Evolutionary conservation across 1,140 invertebrate genomes (phyloP), one percentile per base, ranked within the genome.

Genomic region (Plodia interpunctella): DNA sequence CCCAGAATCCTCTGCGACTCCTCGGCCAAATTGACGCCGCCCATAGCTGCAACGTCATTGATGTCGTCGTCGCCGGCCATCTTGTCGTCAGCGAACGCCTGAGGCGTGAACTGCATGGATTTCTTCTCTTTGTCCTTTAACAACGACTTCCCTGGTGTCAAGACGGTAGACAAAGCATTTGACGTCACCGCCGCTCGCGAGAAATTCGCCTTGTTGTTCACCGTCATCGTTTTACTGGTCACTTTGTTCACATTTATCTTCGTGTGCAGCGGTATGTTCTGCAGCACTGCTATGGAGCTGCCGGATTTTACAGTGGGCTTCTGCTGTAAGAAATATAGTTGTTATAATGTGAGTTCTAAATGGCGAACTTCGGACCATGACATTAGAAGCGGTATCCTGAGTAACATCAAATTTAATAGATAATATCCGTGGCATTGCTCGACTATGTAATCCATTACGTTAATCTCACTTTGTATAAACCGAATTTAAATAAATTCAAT

Each of bases 1-100:
- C 97, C 97, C 25, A 99, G 91, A 76, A 99, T 99, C 87, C 96
- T 94, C 81, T 98, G 97, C 55, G 95, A 96, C 90, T 99, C 98
- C 90, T 99, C 98, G 1, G 96, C 95, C 69, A 99, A 91, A 90
- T 99, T 99, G n/a, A 99, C 98, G 21, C 98, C 98, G 71, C 98
- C 98, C 98, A 99, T 99, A 5, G 98, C 98, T 19, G 98, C 98
- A 0, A 99, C 98, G 92, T 99, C 98, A 80, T 99, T 99, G 68
- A 99, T 98, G 32, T 88, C 86, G 38, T 88, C 86, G 63, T 87
- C 83, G 0, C 81, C 86, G 0, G 83, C 80, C 86, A 88, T 87
- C 65, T 87, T 88, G 59, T 87, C 83, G 57, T 88, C 83, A 1
- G 68, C 76, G 52, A 75, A 85, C 3, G 75, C 69, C 52, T 73